Percentiles rank a stretch among this genome's conserved stretches.
These are phyloP conservation scores for Cebus imitator DNA, from an alignment of 2,113 vertebrate genomes.

Conservation along the genomic window DNA sequence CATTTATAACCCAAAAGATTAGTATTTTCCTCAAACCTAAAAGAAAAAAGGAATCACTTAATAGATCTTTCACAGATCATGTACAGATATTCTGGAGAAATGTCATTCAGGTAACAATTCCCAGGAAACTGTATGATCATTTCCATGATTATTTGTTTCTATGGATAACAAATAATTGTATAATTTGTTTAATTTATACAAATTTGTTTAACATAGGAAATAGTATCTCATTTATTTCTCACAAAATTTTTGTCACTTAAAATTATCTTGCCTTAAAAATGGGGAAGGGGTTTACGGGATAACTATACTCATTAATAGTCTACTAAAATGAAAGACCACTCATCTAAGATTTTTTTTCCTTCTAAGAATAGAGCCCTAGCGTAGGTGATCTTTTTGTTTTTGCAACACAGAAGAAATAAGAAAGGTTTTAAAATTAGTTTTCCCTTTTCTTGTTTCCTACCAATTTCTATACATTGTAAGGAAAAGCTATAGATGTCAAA, in stretches of 20 bases:
- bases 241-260: neutral
- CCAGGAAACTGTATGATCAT: neutral
- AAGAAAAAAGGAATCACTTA: neutral
- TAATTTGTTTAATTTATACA: neutral
- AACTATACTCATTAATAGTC: neutral
- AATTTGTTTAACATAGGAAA: too few relatives aligned
- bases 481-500: neutral
- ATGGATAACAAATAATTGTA: neutral
- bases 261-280: neutral
- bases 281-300: neutral
- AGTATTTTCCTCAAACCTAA: neutral
- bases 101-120: neutral
- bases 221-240: neutral
- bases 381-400: neutral
- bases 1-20: neutral
- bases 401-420: neutral
- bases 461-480: neutral
- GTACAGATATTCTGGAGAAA: neutral
- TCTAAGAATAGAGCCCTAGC: neutral
- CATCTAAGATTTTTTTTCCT: neutral
- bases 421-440: neutral
- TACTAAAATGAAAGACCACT: neutral
- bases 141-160: neutral
- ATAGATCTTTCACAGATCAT: neutral
- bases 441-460: neutral